Evolutionary conservation across 2,888 invertebrate species (phyloP).

Genomic region (Trachelus tabidus): DNA sequence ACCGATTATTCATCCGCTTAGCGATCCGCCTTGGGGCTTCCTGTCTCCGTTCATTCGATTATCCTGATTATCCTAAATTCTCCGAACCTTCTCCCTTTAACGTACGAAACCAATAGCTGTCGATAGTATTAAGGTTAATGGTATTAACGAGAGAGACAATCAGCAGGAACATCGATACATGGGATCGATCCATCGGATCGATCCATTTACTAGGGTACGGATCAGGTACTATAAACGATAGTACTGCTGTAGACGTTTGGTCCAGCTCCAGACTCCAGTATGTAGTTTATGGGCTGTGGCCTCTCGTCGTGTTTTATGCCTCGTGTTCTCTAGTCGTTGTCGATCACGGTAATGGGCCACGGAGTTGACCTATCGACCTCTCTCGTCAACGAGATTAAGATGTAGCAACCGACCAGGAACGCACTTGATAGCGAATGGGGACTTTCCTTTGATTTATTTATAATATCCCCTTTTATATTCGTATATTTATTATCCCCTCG

Average conservation of each 20-base stretch:
- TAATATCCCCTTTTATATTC: neutral
- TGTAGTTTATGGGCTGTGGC: neutral
- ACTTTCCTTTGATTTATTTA: neutral
- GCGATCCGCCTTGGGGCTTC: neutral
- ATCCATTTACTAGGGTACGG: neutral
- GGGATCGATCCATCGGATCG: neutral
- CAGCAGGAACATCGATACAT: neutral
- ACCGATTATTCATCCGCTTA: neutral
- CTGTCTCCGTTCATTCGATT: neutral
- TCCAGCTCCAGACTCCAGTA: neutral
- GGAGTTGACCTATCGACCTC: constrained; percentile 21
- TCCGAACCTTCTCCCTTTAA: neutral
- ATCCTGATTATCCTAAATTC: neutral
- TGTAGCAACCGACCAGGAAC: constrained; percentile 14
- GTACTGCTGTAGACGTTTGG: neutral
- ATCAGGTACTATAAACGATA: neutral
- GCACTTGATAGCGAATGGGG: neutral
- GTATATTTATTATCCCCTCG: neutral
- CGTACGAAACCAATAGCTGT: neutral
- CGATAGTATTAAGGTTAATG: neutral
- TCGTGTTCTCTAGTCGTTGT: constrained; percentile 23
- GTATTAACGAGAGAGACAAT: neutral
- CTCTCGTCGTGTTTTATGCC: constrained; percentile 13
- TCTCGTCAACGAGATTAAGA: constrained; percentile 21
- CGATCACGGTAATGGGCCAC: constrained; percentile 24